Percentiles rank a stretch among this genome's conserved stretches.
Conservation (phyloP, 1,140 invertebrate species). For the Drosophila pruinosa region DNA sequence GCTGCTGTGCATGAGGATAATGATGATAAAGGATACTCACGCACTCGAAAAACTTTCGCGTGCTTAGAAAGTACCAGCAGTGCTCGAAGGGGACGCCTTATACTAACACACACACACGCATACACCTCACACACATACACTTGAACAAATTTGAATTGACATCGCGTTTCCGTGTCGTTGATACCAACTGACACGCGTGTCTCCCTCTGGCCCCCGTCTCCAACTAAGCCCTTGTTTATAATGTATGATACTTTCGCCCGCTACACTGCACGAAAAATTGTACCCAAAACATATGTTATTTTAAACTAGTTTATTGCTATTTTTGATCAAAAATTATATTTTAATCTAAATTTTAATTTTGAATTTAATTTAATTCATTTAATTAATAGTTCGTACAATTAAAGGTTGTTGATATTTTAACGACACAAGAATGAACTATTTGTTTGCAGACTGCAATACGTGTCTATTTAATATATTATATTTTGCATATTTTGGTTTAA, state of each 20-base stretch:
- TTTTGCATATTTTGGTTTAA: too few relatives aligned
- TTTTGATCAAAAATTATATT: too few relatives aligned
- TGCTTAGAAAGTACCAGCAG: slow-evolving; percentile 35
- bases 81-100: background rate
- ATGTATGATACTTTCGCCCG: background rate
- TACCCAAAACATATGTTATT: too few relatives aligned
- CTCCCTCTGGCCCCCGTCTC: background rate
- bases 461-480: too few relatives aligned
- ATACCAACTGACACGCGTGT: slow-evolving; percentile 28
- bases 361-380: too few relatives aligned
- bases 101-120: background rate
- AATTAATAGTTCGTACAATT: too few relatives aligned
- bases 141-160: slow-evolving; percentile 65
- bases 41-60: slow-evolving; percentile 59
- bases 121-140: slow-evolving; percentile 3
- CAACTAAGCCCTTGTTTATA: background rate
- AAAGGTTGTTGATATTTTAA: too few relatives aligned
- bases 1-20: background rate
- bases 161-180: slow-evolving; percentile 73
- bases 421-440: too few relatives aligned
- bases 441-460: too few relatives aligned
- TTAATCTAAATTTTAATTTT: too few relatives aligned
- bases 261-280: background rate
- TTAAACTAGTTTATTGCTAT: too few relatives aligned
- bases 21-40: slow-evolving; percentile 30